These are phyloP conservation scores for Paramuricea clavata DNA, from an alignment of 92 coral and sea anemone species.

Conservation along the genomic window DNA sequence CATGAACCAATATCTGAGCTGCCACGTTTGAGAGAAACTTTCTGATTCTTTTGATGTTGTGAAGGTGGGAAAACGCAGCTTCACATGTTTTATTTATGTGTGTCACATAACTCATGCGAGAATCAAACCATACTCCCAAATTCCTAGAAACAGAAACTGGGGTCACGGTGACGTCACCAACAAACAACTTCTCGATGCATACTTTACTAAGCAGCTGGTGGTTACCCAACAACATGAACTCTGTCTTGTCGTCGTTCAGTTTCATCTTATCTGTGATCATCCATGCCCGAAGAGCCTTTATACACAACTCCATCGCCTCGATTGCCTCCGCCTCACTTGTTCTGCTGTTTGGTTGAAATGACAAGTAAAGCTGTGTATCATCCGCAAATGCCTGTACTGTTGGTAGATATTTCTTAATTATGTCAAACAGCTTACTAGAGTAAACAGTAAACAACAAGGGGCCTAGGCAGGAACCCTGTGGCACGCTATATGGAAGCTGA, in stretches of 20 bases:
- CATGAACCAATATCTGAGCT: not conserved
- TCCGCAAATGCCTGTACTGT: slow-evolving; percentile 41
- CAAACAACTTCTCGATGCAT: no score
- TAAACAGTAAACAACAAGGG: slow-evolving; percentile 51
- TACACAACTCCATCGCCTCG: slow-evolving; percentile 23
- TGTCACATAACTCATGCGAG: not conserved
- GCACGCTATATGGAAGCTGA: slow-evolving; percentile 42
- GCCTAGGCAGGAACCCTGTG: slow-evolving; percentile 57
- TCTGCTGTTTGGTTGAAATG: slow-evolving; percentile 2
- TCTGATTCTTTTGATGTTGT: not conserved
- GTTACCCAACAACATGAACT: not conserved
- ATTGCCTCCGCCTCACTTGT: slow-evolving; percentile 1
- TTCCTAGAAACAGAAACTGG: not conserved
- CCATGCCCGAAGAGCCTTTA: not conserved
- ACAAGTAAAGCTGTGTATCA: slow-evolving; percentile 6
- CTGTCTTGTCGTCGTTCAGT: slow-evolving; percentile 5
- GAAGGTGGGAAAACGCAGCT: slow-evolving; percentile 4
- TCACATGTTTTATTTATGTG: slow-evolving; percentile 21
- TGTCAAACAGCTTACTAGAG: slow-evolving; percentile 41
- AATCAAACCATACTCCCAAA: not conserved
- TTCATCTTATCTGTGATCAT: slow-evolving; percentile 3
- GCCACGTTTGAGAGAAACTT: slow-evolving; percentile 1
- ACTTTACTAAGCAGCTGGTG: not conserved
- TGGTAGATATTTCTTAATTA: slow-evolving; percentile 55
- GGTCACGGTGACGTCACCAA: slow-evolving; percentile 1